Evolutionary conservation across 2,888 invertebrate species (phyloP).

Genomic region (Julus scandinavius): DNA sequence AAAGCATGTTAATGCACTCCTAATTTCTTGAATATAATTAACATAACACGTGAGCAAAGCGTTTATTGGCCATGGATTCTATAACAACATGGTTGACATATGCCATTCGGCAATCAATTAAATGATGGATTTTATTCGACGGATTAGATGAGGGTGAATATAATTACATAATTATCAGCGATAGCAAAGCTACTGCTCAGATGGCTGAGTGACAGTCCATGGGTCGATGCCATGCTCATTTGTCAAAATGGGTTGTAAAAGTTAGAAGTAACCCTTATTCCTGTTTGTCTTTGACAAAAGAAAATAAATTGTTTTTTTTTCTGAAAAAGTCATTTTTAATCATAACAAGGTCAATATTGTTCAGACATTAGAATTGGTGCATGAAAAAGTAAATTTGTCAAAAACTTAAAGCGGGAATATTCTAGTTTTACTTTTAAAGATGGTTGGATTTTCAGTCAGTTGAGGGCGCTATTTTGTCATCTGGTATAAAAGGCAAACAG

Average conservation of each 20-base stretch:
- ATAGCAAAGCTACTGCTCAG: not conserved
- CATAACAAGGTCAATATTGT: no score
- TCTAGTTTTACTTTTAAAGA: no score
- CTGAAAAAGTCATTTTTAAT: no score
- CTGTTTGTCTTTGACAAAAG: not conserved
- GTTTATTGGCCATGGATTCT: no score
- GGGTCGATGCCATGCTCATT: not conserved
- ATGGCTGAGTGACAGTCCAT: not conserved
- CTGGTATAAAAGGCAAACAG: no score
- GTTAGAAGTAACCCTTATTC: no score
- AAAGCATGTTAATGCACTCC: not conserved
- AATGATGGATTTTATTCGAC: conserved; percentile 14
- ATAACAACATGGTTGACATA: not conserved
- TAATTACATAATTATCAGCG: not conserved
- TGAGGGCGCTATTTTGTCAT: no score
- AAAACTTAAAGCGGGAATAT: no score
- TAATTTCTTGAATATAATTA: not conserved
- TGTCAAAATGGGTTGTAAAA: not conserved
- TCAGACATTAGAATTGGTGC: no score
- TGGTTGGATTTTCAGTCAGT: no score
- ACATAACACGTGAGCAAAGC: not conserved
- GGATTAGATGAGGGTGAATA: conserved; percentile 4
- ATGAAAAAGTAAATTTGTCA: no score
- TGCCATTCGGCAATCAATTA: not conserved
- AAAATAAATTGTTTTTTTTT: not conserved